Conservation (phyloP, 2,113 vertebrate species). For the Phalacrocorax carbo region DNA sequence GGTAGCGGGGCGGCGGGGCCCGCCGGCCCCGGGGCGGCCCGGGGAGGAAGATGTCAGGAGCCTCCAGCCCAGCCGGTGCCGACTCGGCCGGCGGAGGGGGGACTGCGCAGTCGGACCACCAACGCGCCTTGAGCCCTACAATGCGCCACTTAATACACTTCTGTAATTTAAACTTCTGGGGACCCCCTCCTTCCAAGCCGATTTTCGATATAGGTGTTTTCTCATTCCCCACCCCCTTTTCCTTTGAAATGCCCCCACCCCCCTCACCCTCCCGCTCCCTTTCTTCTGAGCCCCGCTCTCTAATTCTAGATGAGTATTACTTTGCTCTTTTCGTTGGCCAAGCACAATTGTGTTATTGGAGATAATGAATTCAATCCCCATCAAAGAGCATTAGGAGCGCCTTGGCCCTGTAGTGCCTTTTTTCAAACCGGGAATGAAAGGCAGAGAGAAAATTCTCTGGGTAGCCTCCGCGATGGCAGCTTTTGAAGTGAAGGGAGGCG, state of each 20-base stretch:
- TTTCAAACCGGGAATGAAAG: constrained; percentile 87
- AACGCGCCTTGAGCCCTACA: too few relatives aligned
- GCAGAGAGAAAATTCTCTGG: constrained; percentile 80
- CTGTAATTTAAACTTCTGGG: constrained; percentile 30
- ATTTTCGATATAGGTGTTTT: constrained; percentile 71
- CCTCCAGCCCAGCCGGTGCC: too few relatives aligned
- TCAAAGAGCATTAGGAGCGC: constrained; percentile 96
- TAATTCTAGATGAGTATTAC: constrained; percentile 84
- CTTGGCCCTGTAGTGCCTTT: constrained; percentile 83
- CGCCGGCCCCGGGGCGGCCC: too few relatives aligned
- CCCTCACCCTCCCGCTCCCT: constrained; percentile 69
- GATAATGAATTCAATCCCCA: constrained; percentile 99
- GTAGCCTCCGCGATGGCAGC: constrained; percentile 83
- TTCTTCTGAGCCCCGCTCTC: constrained; percentile 72
- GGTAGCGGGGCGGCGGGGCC: too few relatives aligned
- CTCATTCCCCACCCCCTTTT: neutral
- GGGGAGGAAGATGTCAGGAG: too few relatives aligned
- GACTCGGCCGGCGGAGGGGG: too few relatives aligned
- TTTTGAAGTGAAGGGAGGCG: constrained; percentile 87
- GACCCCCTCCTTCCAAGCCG: constrained; percentile 49
- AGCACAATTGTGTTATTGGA: constrained; percentile 98
- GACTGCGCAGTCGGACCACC: too few relatives aligned
- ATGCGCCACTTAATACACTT: too few relatives aligned
- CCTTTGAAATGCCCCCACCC: constrained; percentile 63
- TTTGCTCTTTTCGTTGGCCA: constrained; percentile 98